Evolutionary conservation across 2,113 vertebrate species (phyloP).

Genomic region (Lagopus leucura): DNA sequence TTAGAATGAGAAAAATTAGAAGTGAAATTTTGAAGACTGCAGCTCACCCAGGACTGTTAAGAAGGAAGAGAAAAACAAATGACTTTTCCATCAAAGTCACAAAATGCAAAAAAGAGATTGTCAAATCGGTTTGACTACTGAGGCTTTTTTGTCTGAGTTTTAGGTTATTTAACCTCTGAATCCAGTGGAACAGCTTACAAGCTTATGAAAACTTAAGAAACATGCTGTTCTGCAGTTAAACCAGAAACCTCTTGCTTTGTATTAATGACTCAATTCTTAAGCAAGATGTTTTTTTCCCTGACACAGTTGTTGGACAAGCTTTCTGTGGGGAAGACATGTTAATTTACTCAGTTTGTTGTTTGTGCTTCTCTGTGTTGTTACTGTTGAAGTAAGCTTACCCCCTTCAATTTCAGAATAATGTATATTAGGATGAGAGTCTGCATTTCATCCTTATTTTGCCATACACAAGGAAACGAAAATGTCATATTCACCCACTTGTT

Average conservation of each 20-base stretch:
- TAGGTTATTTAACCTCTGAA: conserved; percentile 48
- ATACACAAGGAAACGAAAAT: conserved; percentile 6
- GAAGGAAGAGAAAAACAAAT: conserved; percentile 34
- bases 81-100: conserved; percentile 42
- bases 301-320: background rate
- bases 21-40: conserved; percentile 54
- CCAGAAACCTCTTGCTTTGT: background rate
- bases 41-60: conserved; percentile 8
- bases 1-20: conserved; percentile 40
- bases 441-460: background rate
- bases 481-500: conserved; percentile 42
- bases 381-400: conserved; percentile 8
- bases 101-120: conserved; percentile 48
- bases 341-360: background rate
- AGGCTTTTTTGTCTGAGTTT: conserved; percentile 57
- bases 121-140: conserved; percentile 49
- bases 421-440: background rate
- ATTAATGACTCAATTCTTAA: background rate
- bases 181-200: conserved; percentile 36
- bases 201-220: conserved; percentile 36
- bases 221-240: conserved; percentile 4
- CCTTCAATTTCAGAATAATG: background rate
- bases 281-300: background rate
- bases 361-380: accelerated
- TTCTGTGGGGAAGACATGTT: background rate